Conservation (phyloP, 2,888 invertebrate species). For the Cosmopolites sordidus region DNA sequence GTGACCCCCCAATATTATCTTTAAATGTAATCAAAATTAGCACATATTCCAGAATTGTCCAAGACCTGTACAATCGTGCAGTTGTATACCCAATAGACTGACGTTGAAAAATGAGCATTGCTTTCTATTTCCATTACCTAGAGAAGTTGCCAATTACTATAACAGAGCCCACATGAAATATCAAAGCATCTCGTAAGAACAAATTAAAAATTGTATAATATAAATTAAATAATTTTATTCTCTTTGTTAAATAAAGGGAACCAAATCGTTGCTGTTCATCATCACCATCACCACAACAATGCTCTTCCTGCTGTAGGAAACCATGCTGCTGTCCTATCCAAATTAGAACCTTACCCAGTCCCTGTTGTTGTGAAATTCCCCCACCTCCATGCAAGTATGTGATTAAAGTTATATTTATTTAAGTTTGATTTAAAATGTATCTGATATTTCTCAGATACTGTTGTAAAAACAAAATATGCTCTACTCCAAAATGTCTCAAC, state of each 20-base stretch:
- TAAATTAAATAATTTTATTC: too few relatives aligned
- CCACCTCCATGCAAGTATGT: background rate
- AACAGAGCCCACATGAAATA: constrained; percentile 36
- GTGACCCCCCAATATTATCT: too few relatives aligned
- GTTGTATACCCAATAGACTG: constrained; percentile 30
- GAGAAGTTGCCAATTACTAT: constrained; percentile 43
- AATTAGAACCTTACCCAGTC: background rate
- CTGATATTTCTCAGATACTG: constrained; percentile 5
- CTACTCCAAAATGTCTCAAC: constrained; percentile 9
- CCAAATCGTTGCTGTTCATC: constrained; percentile 1
- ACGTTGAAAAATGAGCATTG: constrained; percentile 25
- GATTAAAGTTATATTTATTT: background rate
- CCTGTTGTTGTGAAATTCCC: background rate
- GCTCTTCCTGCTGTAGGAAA: background rate
- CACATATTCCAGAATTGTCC: constrained; percentile 4
- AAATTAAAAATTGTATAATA: too few relatives aligned
- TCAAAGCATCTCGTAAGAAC: constrained; percentile 28
- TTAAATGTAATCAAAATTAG: background rate
- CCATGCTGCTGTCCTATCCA: background rate
- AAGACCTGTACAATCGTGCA: constrained; percentile 32
- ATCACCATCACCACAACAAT: background rate
- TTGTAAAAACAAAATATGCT: constrained; percentile 16
- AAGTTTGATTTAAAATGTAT: background rate
- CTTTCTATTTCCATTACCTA: constrained; percentile 35
- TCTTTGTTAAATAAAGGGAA: background rate